Evolutionary conservation across 2,113 vertebrate species (phyloP).

Genomic region (Ailurus styani): DNA sequence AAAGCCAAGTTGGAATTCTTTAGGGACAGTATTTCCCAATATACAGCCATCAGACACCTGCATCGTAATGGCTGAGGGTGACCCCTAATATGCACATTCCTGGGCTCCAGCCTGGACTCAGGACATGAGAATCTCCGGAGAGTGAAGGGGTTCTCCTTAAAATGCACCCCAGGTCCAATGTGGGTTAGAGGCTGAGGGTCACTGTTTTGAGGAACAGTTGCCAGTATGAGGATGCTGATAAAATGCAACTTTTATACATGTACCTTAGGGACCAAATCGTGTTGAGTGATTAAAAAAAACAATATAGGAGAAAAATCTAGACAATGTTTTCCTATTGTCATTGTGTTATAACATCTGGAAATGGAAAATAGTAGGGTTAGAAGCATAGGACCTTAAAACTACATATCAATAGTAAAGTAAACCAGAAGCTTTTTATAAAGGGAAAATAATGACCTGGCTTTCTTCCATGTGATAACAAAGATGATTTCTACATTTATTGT

Average conservation of each 20-base stretch:
- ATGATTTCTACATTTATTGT: background rate
- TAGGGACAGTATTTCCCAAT: background rate
- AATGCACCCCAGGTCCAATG: background rate
- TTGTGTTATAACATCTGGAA: background rate
- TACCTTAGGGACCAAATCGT: background rate
- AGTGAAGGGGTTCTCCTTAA: background rate
- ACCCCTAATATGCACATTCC: background rate
- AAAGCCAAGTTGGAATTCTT: background rate
- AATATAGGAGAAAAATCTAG: background rate
- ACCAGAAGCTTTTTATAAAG: background rate
- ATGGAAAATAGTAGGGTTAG: background rate
- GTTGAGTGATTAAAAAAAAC: background rate
- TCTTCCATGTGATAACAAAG: background rate
- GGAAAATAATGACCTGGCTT: background rate
- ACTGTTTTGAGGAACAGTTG: background rate
- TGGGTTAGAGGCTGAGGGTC: background rate
- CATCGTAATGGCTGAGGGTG: background rate
- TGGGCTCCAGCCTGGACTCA: background rate
- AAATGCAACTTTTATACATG: background rate
- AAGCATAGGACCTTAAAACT: background rate
- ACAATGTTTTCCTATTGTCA: background rate
- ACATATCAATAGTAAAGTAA: background rate
- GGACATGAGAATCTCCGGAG: background rate
- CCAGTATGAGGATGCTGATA: background rate
- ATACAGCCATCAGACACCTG: background rate